These are phyloP conservation scores for Cheilosia pagana DNA, from an alignment of 2,888 invertebrate genomes.

Conservation along the genomic window DNA sequence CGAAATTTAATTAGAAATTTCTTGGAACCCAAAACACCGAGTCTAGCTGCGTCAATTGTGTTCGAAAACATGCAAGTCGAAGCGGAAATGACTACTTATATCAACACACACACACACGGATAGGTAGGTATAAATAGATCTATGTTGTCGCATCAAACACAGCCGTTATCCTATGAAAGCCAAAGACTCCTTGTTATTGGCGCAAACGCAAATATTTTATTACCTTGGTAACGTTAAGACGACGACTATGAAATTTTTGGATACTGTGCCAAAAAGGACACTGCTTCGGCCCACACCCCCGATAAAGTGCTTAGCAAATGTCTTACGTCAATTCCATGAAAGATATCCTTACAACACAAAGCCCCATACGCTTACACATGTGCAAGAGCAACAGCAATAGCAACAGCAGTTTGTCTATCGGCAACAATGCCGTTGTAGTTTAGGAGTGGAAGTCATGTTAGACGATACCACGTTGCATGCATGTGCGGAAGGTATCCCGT, in stretches of 20 bases:
- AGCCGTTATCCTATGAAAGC: conserved; percentile 27
- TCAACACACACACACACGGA: background rate
- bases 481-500: conserved; percentile 2
- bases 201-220: conserved; percentile 57
- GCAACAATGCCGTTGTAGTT: background rate
- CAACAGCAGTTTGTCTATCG: conserved; percentile 28
- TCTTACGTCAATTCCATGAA: conserved; percentile 36
- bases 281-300: conserved; percentile 4
- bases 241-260: conserved; percentile 35
- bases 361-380: conserved; percentile 33
- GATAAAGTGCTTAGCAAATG: conserved; percentile 40
- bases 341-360: conserved; percentile 25
- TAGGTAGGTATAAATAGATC: background rate
- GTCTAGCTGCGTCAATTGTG: background rate
- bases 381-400: background rate
- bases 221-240: conserved; percentile 40
- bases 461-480: conserved; percentile 19
- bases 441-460: conserved; percentile 19
- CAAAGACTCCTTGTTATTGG: conserved; percentile 29
- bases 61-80: background rate
- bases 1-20: conserved; percentile 51
- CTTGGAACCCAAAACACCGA: conserved; percentile 14
- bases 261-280: conserved; percentile 55
- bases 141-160: conserved; percentile 35
- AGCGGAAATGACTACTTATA: background rate